Percentiles rank a stretch among this genome's conserved stretches.
These are phyloP conservation scores for Altica lythri DNA, from an alignment of 2,888 invertebrate species.

Conservation along the genomic window DNA sequence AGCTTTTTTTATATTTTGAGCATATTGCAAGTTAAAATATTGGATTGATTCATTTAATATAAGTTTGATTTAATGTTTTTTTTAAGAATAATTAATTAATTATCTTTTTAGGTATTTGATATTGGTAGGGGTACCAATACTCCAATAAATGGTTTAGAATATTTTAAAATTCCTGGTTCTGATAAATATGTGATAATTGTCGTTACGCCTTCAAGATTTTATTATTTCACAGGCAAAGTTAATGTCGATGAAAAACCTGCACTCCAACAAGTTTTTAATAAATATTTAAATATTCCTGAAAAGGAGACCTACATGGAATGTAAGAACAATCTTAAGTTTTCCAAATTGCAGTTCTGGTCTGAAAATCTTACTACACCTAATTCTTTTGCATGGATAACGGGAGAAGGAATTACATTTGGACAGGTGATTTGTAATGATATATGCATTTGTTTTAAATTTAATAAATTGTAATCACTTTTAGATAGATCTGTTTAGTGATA, in stretches of 20 bases:
- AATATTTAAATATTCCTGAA: conserved; percentile 75
- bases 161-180: conserved; percentile 72
- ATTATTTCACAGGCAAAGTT: conserved; percentile 83
- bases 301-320: conserved; percentile 70
- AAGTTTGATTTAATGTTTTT: too few relatives aligned
- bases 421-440: too few relatives aligned
- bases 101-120: conserved; percentile 77
- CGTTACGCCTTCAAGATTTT: conserved; percentile 81
- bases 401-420: conserved; percentile 79
- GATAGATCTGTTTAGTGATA: conserved; percentile 61
- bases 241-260: conserved; percentile 79
- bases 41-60: too few relatives aligned
- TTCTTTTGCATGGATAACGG: conserved; percentile 87
- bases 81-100: too few relatives aligned
- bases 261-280: conserved; percentile 78
- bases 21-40: too few relatives aligned
- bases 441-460: too few relatives aligned
- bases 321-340: conserved; percentile 69
- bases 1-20: too few relatives aligned
- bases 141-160: conserved; percentile 87
- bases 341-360: conserved; percentile 78
- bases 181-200: conserved; percentile 82
- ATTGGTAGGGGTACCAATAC: conserved; percentile 77
- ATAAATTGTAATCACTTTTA: too few relatives aligned
- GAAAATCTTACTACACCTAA: conserved; percentile 71